Evolutionary conservation across 2,113 vertebrate species (phyloP).

Genomic region (Aptenodytes patagonicus): DNA sequence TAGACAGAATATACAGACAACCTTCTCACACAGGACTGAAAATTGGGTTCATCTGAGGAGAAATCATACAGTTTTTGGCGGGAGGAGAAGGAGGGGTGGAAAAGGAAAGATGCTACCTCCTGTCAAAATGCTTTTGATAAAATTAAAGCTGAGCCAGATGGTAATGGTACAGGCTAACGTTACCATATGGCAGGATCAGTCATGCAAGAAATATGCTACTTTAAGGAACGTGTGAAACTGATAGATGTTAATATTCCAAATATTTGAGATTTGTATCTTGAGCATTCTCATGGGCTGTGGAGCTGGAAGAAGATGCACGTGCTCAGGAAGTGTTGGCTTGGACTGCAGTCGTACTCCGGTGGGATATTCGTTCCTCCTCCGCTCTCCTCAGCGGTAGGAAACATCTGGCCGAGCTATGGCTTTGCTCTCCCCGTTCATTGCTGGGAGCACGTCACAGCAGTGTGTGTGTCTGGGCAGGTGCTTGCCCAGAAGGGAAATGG

Average conservation of each 20-base stretch:
- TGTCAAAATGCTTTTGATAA: conserved; percentile 47
- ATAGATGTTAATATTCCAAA: conserved; percentile 61
- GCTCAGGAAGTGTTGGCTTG: not conserved
- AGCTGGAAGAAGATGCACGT: not conserved
- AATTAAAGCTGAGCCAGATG: conserved; percentile 54
- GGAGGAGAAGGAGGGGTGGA: not conserved
- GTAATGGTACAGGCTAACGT: conserved; percentile 47
- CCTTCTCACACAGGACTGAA: not conserved
- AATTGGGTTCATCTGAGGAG: conserved; percentile 35
- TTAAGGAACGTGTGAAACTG: conserved; percentile 2
- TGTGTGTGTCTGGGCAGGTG: not conserved
- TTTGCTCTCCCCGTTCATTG: not conserved
- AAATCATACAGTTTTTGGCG: conserved; percentile 20
- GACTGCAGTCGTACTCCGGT: accelerated
- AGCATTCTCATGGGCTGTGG: not conserved
- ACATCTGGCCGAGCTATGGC: not conserved
- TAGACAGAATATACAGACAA: not conserved
- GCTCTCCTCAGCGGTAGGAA: not conserved
- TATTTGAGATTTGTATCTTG: conserved; percentile 38
- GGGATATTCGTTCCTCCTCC: not conserved
- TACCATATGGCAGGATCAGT: conserved; percentile 53
- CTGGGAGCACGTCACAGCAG: not conserved
- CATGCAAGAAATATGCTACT: conserved; percentile 28
- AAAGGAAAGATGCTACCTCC: conserved; percentile 22
- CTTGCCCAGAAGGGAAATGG: not conserved